A percentile compares a stretch with the other conserved stretches of the same genome.
phyloP scores from a whole-genome alignment of 2,888 invertebrate genomes.

The Teleogryllus oceanicus region DNA sequence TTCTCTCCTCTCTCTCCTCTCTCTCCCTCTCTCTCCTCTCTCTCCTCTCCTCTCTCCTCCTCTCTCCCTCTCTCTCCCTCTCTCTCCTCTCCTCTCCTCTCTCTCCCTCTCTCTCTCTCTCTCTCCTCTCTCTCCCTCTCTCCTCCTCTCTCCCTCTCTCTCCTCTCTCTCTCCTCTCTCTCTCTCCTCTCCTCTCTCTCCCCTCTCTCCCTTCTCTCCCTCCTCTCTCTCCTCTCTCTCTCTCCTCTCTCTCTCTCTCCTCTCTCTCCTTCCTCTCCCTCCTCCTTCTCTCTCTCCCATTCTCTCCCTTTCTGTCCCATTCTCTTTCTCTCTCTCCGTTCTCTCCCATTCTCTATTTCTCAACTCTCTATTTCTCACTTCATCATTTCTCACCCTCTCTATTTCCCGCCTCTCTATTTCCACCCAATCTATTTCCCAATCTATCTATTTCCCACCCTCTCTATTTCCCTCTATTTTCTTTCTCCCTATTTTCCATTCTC shows the following conservation, averaged over 20 bases:
- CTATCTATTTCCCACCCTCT: neutral
- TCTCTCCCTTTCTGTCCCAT: neutral
- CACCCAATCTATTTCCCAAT: neutral
- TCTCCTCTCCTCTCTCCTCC: neutral
- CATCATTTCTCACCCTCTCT: neutral
- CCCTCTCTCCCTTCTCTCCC: neutral
- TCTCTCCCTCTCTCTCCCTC: neutral
- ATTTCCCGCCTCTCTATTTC: neutral
- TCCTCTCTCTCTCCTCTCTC: neutral
- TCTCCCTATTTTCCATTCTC: neutral
- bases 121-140: neutral
- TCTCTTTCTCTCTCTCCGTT: neutral
- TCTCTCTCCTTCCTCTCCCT: neutral
- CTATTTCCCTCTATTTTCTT: neutral
- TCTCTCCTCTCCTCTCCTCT: neutral
- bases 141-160: neutral
- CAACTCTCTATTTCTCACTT: neutral
- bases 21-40: neutral
- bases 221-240: neutral
- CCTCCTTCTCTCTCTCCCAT: neutral
- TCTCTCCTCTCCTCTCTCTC: accelerated
- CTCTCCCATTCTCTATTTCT: neutral
- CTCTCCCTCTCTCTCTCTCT: neutral
- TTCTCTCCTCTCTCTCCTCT: neutral
- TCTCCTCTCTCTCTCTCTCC: neutral